phyloP scores from a whole-genome alignment of 2,797 vertebrate genomes.

The Adrianichthys oophorus region DNA sequence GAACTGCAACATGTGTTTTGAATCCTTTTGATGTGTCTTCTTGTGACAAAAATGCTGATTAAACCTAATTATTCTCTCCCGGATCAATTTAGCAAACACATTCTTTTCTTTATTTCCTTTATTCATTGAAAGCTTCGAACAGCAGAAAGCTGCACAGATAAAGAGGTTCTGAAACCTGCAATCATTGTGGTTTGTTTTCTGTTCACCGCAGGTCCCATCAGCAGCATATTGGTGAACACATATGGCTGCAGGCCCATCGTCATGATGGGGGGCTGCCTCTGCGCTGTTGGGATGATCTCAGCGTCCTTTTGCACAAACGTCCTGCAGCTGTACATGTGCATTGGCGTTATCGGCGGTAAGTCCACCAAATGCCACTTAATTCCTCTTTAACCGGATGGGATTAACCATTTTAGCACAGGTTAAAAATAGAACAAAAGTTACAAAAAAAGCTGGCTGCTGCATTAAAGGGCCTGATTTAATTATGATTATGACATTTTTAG shows the following conservation, averaged over 20 bases:
- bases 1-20: no score
- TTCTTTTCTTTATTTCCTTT: no score
- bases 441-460: background rate
- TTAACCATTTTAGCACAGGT: conserved; percentile 18
- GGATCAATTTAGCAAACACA: no score
- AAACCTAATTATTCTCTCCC: no score
- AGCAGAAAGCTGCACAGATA: no score
- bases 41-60: no score
- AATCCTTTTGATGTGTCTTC: no score
- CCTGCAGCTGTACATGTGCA: conserved; percentile 88
- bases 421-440: conserved; percentile 22
- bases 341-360: conserved; percentile 93
- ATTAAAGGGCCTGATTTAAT: background rate
- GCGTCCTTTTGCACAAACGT: conserved; percentile 90
- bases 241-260: conserved; percentile 94
- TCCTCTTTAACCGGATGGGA: conserved; percentile 28
- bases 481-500: background rate
- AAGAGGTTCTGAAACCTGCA: conserved; percentile 11
- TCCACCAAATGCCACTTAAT: conserved; percentile 29
- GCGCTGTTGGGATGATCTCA: conserved; percentile 85
- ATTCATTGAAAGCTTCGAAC: no score
- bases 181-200: conserved; percentile 5
- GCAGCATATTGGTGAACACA: conserved; percentile 94
- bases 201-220: conserved; percentile 86
- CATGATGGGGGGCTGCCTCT: conserved; percentile 88